Percentiles rank a stretch among this genome's conserved stretches.
Evolutionary conservation across 2,888 invertebrate genomes (phyloP).

Genomic region (Zelleria hepariella): DNA sequence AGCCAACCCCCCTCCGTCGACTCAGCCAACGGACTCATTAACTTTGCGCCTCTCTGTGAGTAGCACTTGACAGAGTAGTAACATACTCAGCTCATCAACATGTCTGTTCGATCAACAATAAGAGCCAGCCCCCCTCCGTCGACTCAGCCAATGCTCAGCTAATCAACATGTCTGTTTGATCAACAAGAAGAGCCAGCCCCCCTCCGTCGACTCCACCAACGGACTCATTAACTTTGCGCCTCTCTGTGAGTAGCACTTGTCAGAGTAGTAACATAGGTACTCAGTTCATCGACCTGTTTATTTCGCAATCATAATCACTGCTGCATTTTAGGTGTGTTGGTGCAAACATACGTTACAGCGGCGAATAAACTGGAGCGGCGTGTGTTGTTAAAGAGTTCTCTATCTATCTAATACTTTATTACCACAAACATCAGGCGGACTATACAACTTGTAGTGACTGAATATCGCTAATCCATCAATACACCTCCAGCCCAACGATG

Average conservation of each 20-base stretch:
- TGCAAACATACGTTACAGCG: no score
- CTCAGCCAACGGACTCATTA: conserved; percentile 82
- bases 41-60: conserved; percentile 90
- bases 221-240: conserved; percentile 93
- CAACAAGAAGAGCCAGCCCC: conserved; percentile 54
- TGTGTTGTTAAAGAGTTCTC: no score
- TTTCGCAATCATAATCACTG: no score
- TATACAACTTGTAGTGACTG: no score
- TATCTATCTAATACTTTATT: no score
- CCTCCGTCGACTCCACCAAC: conserved; percentile 76
- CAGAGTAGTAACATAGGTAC: no score
- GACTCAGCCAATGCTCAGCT: conserved; percentile 74
- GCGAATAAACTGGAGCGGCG: no score
- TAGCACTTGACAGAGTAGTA: no score
- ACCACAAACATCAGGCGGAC: no score
- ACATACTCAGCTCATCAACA: conserved; percentile 63
- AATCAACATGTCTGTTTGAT: conserved; percentile 62
- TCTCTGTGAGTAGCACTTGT: conserved; percentile 77
- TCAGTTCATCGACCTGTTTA: conserved; percentile 64
- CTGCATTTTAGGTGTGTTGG: no score
- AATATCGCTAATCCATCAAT: no score
- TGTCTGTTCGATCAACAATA: conserved; percentile 58
- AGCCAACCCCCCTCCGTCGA: conserved; percentile 70
- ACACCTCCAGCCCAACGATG: no score
- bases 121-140: conserved; percentile 57